Evolutionary conservation across 2,113 vertebrate genomes (phyloP), one percentile per base, ranked within the genome.

Genomic region (Pseudorasbora parva): DNA sequence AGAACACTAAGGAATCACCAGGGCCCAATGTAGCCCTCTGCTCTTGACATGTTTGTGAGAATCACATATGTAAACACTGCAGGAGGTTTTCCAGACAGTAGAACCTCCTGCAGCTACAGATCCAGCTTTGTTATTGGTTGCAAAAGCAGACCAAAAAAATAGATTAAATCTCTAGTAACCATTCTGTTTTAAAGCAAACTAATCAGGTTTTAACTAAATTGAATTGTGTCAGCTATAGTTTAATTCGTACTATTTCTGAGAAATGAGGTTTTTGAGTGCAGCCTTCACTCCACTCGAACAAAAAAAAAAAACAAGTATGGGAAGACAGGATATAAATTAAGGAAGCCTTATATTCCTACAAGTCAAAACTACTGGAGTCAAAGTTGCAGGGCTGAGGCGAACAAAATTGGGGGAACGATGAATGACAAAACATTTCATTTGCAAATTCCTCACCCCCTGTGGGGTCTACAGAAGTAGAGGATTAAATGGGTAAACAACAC

Each of bases 351-450:
- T 14, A 30, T 57, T 69, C 74, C 56, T 37, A 41, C 25, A 23
- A 21, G 57, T 45, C 30, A n/a, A 57, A 84, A 37, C 25, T 45
- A 72, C 30, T 19, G 30, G 68, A 75, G 66, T 60, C 76, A 56
- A 69, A 74, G 51, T 82, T 83, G 33, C 78, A 37, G 51, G 37
- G 45, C n/a, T 83, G 62, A 69, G 43, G 49, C 68, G 14, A 86
- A 82, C 76, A 49, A 81, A 64, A 75, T 33, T 4, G 33, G 75
- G 56, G 86, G 56, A 56, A 51, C 93, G 92, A 90, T 87, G 88
- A 91, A 90, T 66, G 88, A 89, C 84, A 89, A 86, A 90, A 1
- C 2, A 83, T 92, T 92, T 91, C 74, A 92, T 92, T 91, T 87
- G 86, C 91, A 91, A 93, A 86, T 87, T 89, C 84, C 74, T 85